phyloP scores from a whole-genome alignment of 2,797 vertebrate genomes.

The Taeniopygia guttata region DNA sequence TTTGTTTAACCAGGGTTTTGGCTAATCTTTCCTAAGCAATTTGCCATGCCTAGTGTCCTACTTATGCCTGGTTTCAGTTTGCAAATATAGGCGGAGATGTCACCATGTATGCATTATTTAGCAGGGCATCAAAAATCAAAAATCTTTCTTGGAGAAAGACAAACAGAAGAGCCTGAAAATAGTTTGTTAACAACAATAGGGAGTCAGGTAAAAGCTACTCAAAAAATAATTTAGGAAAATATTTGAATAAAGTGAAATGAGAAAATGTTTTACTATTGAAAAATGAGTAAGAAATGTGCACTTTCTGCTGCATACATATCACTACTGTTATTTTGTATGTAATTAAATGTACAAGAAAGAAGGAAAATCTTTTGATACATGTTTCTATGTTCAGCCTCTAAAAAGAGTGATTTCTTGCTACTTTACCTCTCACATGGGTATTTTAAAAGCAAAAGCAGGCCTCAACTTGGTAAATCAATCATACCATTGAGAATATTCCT shows the following conservation, averaged over 20 bases:
- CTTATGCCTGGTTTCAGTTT: neutral
- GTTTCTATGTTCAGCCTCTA: neutral
- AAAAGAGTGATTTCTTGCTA: neutral
- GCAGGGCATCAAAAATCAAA: neutral
- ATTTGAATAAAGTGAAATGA: neutral
- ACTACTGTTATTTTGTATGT: neutral
- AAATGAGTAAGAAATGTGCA: neutral
- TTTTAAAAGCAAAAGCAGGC: neutral
- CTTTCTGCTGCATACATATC: neutral
- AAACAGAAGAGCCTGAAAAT: neutral
- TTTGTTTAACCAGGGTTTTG: neutral
- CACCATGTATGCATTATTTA: neutral
- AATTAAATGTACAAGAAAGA: neutral
- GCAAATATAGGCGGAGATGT: neutral
- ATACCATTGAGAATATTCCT: neutral
- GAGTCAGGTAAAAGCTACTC: neutral
- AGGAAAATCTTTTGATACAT: neutral
- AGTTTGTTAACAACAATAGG: neutral
- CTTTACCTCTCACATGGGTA: neutral
- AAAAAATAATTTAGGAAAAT: neutral
- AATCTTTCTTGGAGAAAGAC: neutral
- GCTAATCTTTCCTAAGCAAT: neutral
- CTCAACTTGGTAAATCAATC: neutral
- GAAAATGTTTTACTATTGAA: neutral
- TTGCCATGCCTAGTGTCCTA: neutral